Base-by-base conservation (phyloP, 2,888 invertebrate genomes). In the Drosophila pseudotalamancana region DNA sequence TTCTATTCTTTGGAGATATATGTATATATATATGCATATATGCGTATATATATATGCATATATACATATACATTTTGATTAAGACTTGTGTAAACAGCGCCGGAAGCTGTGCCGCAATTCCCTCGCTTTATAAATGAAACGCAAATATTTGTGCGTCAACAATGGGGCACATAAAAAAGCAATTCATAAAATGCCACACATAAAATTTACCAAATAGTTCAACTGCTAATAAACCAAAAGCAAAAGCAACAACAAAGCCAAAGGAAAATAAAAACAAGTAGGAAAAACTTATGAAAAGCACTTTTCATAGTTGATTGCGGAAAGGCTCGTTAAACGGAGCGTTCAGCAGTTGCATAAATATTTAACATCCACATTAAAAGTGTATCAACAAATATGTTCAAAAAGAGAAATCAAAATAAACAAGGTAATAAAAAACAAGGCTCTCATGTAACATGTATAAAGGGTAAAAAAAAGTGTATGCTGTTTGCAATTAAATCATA, bases 71-170 rank as follows among this genome's bases (percentile, higher is more conserved):
- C 57, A 49, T 57, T 74, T 79, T 74, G 82, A 82, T 82, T 74
- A 79, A 82, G 79, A 63, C 67, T 69, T 77, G 46, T 42, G 82
- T 65, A 69, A 79, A 77, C 81, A 82, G 37, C 67, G 68, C 67
- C 32, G 43, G 59, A 46, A 46, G 31, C 59, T 65, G 40, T 12
- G 25, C 27, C 16, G 35, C 50, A 63, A 61, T 31, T 42, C 25
- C 25, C 51, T 31, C 54, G 34, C 29, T 60, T 65, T 73, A 71
- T 76, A 73, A 73, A 76, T 81, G 77, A 82, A 82, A 67, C 43
- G 56, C 66, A 85, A 78, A 82, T 82, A 82, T 85, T 74, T 69
- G 82, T 68, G 75, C 57, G 76, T 68, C 71, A 74, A 76, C 85
- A 81, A 70, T 61, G 49, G 45, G 49, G 48, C 66, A 35, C 37